Evolutionary conservation across 1,140 invertebrate species (phyloP), one percentile per base, ranked within the genome.

Genomic region (Hycleus cichorii): DNA sequence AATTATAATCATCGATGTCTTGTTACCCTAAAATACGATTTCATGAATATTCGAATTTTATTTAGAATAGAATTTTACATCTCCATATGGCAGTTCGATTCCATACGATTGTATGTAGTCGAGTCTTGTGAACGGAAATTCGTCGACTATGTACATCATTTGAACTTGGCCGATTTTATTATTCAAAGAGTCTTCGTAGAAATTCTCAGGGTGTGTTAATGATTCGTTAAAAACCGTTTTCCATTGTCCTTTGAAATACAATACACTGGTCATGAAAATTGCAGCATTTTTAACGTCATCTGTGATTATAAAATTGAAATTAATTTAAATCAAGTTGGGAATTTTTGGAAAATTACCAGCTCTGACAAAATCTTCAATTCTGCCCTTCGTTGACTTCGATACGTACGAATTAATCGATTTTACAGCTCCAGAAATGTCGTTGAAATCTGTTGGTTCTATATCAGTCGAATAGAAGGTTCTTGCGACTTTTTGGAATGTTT

Each of bases 191-290:
- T 81, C 79, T 58, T 80, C 74, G 49, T 74, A 81, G 58, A 85
- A 85, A 0, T 73, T 60, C 48, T 76, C 72, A 55, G 63, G 69
- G 18, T 60, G 65, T n/a, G 90, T 93, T 0, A 63, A 66, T 0
- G 75, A 70, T n/a, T 66, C 64, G 66, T 90, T 82, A 64, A 95
- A 94, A 0, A 83, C 80, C 4, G 79, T 74, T 48, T 81, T 77
- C 91, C 91, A 95, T 32, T 78, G 74, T 8, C 88, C 90, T 76
- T 90, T 92, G 74, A 95, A 94, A 68, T 87, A 91, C 12, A 93
- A 72, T 0, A 85, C 84, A 64, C 89, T 92, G 0, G 87, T 83
- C 12, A 93, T 69, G 2, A 94, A 71, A 60, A 92, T 73, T 58
- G 77, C 74, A 0, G 86, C 84, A 47, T 83, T 72, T 6, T 43